phyloP scores from a whole-genome alignment of 2,797 vertebrate species.

The Rhabdomys pumilio region DNA sequence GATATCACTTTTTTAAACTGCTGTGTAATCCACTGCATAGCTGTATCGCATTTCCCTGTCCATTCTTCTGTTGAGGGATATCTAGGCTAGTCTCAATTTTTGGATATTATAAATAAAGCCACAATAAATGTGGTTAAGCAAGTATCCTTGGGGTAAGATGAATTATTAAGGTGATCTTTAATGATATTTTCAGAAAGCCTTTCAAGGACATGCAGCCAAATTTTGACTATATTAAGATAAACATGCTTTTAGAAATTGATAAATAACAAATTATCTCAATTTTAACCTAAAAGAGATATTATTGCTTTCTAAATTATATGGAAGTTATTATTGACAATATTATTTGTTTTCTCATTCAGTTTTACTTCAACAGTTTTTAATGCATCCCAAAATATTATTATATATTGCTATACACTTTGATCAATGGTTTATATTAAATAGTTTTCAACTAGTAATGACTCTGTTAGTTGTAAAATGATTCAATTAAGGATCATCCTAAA shows the following conservation, averaged over 20 bases:
- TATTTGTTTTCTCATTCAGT: constrained; percentile 57
- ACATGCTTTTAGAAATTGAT: constrained; percentile 8
- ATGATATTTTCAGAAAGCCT: constrained; percentile 42
- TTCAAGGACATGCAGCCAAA: background rate
- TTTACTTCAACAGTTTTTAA: constrained; percentile 5
- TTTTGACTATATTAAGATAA: background rate
- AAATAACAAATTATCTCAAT: constrained; percentile 18
- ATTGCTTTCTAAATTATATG: constrained; percentile 40
- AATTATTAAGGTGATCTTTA: constrained; percentile 21
- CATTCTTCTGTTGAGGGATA: background rate
- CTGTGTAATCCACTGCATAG: background rate
- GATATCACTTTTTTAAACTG: background rate
- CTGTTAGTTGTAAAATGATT: constrained; percentile 83
- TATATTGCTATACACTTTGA: constrained; percentile 77
- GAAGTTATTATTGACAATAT: background rate
- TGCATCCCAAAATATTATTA: constrained; percentile 20
- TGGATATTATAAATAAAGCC: background rate
- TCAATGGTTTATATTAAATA: constrained; percentile 80
- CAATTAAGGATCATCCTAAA: constrained; percentile 69
- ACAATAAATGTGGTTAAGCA: background rate
- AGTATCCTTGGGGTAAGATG: background rate
- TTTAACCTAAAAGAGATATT: background rate
- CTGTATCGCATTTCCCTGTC: too few species aligned
- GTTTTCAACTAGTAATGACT: constrained; percentile 84
- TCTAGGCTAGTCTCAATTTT: background rate